Base-by-base conservation (phyloP, 2,888 invertebrate species). In the Hypercompe scribonia region DNA sequence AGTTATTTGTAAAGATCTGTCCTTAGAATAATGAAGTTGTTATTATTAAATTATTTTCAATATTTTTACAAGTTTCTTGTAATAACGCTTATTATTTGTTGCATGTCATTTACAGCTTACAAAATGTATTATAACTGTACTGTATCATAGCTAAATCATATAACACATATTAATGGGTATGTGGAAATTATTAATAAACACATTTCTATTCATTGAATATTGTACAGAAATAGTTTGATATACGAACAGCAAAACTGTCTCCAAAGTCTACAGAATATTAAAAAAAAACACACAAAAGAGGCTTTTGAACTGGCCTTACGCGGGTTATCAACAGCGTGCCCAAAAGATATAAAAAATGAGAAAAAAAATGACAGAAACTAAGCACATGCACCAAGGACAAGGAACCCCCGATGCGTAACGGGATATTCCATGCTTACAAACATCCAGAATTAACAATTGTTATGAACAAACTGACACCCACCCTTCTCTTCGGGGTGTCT, bases 401-500 rank as follows among this genome's bases (percentile, higher is more conserved):
- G 72, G 72, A 34, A 21, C 63, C 73, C 72, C 78, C 50, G 78
- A 70, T 77, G 70, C 77, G 72, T 69, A 77, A 18, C 71, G 65
- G 75, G 34, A 64, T 72, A 72, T 72, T 65, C 67, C 65, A 70
- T 64, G 21, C n/a, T 64, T 65, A 78, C 78, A 74, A 72, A 64
- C 63, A 63, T 69, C 68, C 78, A 79, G 79, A 79, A 79, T 75
- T 77, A 71, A 73, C 78, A 79, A 76, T 85, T 81, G 82, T 83
- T 84, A 82, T 78, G 80, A 74, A 75, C 74, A 73, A 73, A 83
- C 78, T 80, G 79, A 86, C 81, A 78, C 72, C 76, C 79, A 78
- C 86, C 89, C 88, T 85, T 89, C 85, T 76, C 91, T 82, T 87
- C 90, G 86, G 92, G 93, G 87, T 71, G 86, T 79, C 84, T 78